Percentiles rank a stretch among this genome's conserved stretches.
phyloP scores from a whole-genome alignment of 2,113 vertebrate genomes.

The Alouatta palliata region DNA sequence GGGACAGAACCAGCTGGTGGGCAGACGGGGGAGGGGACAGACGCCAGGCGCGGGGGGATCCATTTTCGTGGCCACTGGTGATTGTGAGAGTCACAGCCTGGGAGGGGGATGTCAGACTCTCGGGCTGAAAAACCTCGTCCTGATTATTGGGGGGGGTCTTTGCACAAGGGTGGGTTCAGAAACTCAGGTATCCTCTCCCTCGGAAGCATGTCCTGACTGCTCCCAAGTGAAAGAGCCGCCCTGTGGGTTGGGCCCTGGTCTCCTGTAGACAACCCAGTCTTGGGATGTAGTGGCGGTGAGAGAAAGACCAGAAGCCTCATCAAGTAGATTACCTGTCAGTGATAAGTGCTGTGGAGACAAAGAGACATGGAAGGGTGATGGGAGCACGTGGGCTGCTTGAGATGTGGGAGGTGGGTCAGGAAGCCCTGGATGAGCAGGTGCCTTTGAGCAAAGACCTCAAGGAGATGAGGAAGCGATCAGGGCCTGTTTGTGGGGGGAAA shows the following conservation, averaged over 20 bases:
- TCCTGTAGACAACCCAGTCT: not conserved
- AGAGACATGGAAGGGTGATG: no score
- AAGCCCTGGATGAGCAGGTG: not conserved
- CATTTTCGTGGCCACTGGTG: constrained; percentile 26
- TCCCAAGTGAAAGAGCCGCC: not conserved
- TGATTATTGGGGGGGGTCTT: not conserved
- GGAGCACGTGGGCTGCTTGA: not conserved
- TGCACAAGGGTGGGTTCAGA: not conserved
- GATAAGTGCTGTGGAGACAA: not conserved
- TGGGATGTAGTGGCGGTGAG: not conserved
- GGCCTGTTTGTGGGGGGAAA: not conserved
- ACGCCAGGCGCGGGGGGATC: constrained; percentile 65
- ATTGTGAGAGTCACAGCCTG: not conserved
- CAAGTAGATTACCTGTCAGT: not conserved
- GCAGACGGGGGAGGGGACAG: constrained; percentile 38
- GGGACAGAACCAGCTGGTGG: constrained; percentile 73
- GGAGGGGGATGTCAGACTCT: not conserved
- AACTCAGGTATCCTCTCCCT: not conserved
- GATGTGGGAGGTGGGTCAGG: not conserved
- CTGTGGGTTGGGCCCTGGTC: not conserved
- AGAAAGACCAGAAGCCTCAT: not conserved
- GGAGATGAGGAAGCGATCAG: not conserved
- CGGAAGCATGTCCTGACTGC: not conserved
- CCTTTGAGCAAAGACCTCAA: not conserved
- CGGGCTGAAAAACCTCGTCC: not conserved